phyloP scores from a whole-genome alignment of 2,888 invertebrate species.

The Helicoverpa assulta region DNA sequence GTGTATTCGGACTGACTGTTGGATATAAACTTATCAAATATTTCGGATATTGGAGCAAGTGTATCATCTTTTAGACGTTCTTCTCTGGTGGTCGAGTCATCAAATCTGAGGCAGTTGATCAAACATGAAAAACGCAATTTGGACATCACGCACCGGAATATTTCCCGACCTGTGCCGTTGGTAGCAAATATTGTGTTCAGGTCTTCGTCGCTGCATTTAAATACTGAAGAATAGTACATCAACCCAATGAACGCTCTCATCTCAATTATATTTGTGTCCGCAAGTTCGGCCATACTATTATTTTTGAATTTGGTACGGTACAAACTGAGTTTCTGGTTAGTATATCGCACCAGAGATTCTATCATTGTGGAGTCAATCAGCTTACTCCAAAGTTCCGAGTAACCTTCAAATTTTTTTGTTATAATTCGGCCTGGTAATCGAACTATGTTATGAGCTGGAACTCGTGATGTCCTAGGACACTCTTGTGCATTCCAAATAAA shows the following conservation, averaged over 20 bases:
- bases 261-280: constrained; percentile 45
- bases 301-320: constrained; percentile 47
- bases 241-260: constrained; percentile 46
- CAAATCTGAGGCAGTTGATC: constrained; percentile 54
- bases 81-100: constrained; percentile 43
- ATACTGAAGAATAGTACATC: constrained; percentile 48
- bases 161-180: constrained; percentile 48
- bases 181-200: constrained; percentile 46
- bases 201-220: constrained; percentile 42
- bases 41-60: constrained; percentile 46
- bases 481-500: constrained; percentile 28
- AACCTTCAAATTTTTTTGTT: constrained; percentile 47
- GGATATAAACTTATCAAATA: constrained; percentile 46
- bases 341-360: constrained; percentile 38
- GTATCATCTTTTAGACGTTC: constrained; percentile 48
- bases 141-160: constrained; percentile 46
- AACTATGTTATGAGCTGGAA: constrained; percentile 42
- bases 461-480: constrained; percentile 42
- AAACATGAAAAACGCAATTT: constrained; percentile 34
- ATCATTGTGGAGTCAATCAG: constrained; percentile 45
- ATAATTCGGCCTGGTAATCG: constrained; percentile 37
- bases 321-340: constrained; percentile 50
- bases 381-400: constrained; percentile 46
- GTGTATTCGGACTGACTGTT: constrained; percentile 40
- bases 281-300: constrained; percentile 27